Percentiles rank a stretch among this genome's conserved stretches.
phyloP scores from a whole-genome alignment of 2,888 invertebrate genomes.

The Apamea anceps region DNA sequence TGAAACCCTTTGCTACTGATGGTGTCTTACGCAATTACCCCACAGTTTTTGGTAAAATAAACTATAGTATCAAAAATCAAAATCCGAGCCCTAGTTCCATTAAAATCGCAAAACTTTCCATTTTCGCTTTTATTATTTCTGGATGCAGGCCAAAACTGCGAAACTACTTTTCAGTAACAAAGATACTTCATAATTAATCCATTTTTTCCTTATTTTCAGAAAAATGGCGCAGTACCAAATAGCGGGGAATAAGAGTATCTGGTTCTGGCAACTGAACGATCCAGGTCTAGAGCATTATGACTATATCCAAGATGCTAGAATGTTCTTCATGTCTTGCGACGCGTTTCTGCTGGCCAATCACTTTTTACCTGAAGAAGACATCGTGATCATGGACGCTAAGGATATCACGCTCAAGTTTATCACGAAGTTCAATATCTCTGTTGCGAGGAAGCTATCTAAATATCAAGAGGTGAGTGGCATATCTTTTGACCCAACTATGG shows the following conservation, averaged over 20 bases:
- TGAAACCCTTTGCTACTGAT: neutral
- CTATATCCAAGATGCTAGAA: slow-evolving; percentile 78
- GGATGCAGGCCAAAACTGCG: neutral
- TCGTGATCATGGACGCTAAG: slow-evolving; percentile 82
- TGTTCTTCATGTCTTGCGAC: slow-evolving; percentile 81
- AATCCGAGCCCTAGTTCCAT: neutral
- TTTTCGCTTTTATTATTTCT: neutral
- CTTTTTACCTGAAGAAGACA: slow-evolving; percentile 75
- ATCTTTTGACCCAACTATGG: too few species aligned
- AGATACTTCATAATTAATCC: neutral
- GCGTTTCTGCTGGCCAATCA: slow-evolving; percentile 77
- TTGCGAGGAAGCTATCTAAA: slow-evolving; percentile 91
- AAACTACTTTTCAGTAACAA: neutral
- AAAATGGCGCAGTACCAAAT: slow-evolving; percentile 78
- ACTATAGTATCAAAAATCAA: neutral
- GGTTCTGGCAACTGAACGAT: slow-evolving; percentile 87
- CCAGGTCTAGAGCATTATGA: slow-evolving; percentile 84
- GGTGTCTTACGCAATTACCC: neutral
- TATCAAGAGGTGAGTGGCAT: slow-evolving; percentile 89
- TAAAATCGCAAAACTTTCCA: neutral
- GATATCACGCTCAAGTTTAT: slow-evolving; percentile 82
- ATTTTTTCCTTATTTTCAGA: slow-evolving; percentile 71
- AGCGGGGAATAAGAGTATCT: slow-evolving; percentile 77
- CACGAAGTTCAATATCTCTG: slow-evolving; percentile 91
- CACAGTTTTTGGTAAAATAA: neutral